A percentile compares a stretch with the other conserved stretches of the same genome.
These are phyloP conservation scores for Morpho achilles DNA, from an alignment of 2,888 invertebrate genomes.

Conservation along the genomic window DNA sequence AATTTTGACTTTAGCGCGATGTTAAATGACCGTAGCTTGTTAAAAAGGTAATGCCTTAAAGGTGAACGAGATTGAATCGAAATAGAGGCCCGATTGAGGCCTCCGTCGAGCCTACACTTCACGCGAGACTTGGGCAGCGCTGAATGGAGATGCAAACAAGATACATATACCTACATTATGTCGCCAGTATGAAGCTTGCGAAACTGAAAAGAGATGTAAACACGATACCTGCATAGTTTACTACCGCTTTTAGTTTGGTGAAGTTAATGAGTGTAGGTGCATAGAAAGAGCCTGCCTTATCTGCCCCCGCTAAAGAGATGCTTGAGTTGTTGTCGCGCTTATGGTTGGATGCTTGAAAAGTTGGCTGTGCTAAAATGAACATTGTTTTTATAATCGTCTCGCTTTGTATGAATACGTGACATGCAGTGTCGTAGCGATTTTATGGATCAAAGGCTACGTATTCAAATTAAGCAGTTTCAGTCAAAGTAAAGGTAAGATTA, in stretches of 20 bases:
- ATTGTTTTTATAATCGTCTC: constrained; percentile 9
- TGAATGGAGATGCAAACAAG: constrained; percentile 16
- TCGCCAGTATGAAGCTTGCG: constrained; percentile 52
- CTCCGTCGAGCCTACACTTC: constrained; percentile 9
- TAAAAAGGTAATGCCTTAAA: constrained; percentile 9
- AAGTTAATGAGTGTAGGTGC: constrained; percentile 66
- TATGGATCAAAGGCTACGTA: no score
- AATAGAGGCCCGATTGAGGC: constrained; percentile 6
- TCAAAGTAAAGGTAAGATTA: no score
- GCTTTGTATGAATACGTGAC: not conserved
- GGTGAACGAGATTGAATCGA: constrained; percentile 13
- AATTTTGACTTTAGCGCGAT: no score
- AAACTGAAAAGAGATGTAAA: constrained; percentile 67
- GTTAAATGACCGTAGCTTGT: constrained; percentile 1
- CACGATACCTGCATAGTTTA: constrained; percentile 72
- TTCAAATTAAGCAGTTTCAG: no score
- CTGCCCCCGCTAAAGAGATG: constrained; percentile 49
- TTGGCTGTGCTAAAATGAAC: constrained; percentile 23
- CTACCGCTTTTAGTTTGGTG: constrained; percentile 59
- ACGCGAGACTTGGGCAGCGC: constrained; percentile 7
- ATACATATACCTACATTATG: constrained; percentile 4
- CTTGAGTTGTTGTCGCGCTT: constrained; percentile 37
- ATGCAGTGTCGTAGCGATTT: not conserved
- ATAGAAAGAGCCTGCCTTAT: constrained; percentile 58
- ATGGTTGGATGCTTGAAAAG: constrained; percentile 22